phyloP scores from a whole-genome alignment of 2,797 vertebrate genomes.

The Saguinus oedipus region DNA sequence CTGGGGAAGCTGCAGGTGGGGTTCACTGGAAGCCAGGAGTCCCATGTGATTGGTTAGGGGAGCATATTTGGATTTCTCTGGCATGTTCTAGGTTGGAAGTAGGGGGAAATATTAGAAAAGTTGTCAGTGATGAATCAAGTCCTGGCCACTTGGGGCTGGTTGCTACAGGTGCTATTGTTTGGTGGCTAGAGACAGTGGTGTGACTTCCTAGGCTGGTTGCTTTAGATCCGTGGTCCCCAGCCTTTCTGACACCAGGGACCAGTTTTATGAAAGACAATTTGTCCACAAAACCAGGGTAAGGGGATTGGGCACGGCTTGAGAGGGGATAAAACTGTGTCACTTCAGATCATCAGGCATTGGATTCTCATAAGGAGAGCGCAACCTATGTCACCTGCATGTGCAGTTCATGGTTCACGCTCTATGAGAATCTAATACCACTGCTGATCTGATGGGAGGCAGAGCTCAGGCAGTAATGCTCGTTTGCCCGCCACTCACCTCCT shows the following conservation, averaged over 20 bases:
- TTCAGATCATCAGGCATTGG: background rate
- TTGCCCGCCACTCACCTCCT: no score
- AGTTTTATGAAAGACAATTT: background rate
- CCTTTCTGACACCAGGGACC: background rate
- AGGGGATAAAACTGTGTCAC: background rate
- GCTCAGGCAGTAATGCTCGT: no score
- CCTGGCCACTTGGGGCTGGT: background rate
- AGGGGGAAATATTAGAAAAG: background rate
- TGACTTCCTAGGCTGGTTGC: background rate
- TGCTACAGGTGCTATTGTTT: background rate
- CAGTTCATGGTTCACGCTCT: no score
- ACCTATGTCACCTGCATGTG: no score
- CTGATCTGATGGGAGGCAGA: no score
- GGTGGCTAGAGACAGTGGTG: background rate
- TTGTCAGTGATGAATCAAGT: background rate
- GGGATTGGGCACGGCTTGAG: fast-evolving
- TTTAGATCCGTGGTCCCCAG: background rate
- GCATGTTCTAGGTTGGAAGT: background rate
- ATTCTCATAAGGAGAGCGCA: background rate
- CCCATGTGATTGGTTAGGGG: background rate
- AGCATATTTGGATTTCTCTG: background rate
- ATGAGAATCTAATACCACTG: no score
- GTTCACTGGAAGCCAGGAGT: fast-evolving
- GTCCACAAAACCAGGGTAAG: background rate
- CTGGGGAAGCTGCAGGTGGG: fast-evolving